Base-by-base conservation (phyloP, 1,140 invertebrate genomes). In the Marisa cornuarietis region DNA sequence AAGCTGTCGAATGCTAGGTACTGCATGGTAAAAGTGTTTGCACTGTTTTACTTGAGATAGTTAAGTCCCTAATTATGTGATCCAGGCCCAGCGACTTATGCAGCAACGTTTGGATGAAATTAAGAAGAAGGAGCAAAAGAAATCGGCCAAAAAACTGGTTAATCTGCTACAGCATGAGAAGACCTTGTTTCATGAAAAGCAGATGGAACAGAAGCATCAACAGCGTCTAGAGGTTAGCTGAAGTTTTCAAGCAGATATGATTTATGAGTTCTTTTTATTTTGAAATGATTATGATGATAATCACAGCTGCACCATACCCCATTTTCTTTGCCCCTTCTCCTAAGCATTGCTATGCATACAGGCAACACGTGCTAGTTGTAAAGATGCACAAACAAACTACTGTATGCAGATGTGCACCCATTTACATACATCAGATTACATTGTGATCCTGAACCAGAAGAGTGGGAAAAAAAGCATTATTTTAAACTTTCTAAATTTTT, bases 151-250 rank as follows among this genome's bases (percentile, higher is more conserved):
- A 69, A 75, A 81, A 51, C 80, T 82, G 69, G 82, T 83, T 16
- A 85, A 84, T 68, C 84, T 84, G 77, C 79, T 77, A 20, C 87
- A 83, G 76, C 26, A 79, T n/a, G 87, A 87, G 68, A 87, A 86
- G 82, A 81, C 82, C 31, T 78, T 82, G 0, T 63, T 75, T 73
- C 86, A 85, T 74, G 83, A 87, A n/a, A 83, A 81, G 69, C 83
- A 86, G 69, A 84, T 83, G 75, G 82, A 84, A 54, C 63, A 84
- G 14, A 86, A 84, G 65, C 82, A 78, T 68, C 83, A 81, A 84
- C 88, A 89, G 62, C 79, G 88, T 62, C 77, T 71, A 72, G 85
- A 89, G 86, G 87, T 89, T 81, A 42, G 42, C 31, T 62, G 26
- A 49, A n/a, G 22, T 22, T n/a, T 66, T 13, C n/a, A 24, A 3